Conservation (phyloP, 2,888 invertebrate genomes). For the Anodontia alba region DNA sequence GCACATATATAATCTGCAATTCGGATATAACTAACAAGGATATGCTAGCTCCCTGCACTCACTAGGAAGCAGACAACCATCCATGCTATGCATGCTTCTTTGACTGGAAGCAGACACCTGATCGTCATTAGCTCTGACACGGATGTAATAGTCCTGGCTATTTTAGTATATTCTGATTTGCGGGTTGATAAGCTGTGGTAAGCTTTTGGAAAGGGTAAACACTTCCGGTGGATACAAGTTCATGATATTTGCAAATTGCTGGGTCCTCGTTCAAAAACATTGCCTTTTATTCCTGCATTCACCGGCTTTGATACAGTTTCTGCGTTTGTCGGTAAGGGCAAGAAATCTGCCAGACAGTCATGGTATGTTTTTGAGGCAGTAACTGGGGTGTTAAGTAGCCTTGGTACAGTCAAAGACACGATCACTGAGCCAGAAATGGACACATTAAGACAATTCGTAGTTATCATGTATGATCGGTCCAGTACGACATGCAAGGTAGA, state of each 20-base stretch:
- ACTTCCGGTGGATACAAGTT: slow-evolving; percentile 8
- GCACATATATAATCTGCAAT: too few species aligned
- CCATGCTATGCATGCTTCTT: too few species aligned
- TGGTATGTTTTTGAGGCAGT: slow-evolving; percentile 52
- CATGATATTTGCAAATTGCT: slow-evolving; percentile 12
- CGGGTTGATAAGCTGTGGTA: background rate
- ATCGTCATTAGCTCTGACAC: background rate
- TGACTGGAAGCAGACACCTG: background rate
- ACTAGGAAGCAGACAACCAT: slow-evolving; percentile 13
- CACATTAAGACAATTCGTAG: background rate
- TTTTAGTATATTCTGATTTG: background rate
- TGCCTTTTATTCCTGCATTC: slow-evolving; percentile 58
- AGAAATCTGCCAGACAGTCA: slow-evolving; percentile 57
- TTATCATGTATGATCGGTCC: too few species aligned
- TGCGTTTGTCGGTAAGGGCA: slow-evolving; percentile 56
- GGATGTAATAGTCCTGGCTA: slow-evolving; percentile 19
- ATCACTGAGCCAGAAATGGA: background rate
- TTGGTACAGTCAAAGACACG: background rate
- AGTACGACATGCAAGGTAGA: too few species aligned
- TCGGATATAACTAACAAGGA: background rate
- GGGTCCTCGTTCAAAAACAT: slow-evolving; percentile 13
- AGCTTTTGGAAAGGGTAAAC: background rate
- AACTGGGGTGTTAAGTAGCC: slow-evolving; percentile 31
- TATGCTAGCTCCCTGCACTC: background rate
- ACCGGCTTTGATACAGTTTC: slow-evolving; percentile 62